A percentile compares a stretch with the other conserved stretches of the same genome.
phyloP scores from a whole-genome alignment of 2,113 vertebrate genomes.

The Alligator sinensis region DNA sequence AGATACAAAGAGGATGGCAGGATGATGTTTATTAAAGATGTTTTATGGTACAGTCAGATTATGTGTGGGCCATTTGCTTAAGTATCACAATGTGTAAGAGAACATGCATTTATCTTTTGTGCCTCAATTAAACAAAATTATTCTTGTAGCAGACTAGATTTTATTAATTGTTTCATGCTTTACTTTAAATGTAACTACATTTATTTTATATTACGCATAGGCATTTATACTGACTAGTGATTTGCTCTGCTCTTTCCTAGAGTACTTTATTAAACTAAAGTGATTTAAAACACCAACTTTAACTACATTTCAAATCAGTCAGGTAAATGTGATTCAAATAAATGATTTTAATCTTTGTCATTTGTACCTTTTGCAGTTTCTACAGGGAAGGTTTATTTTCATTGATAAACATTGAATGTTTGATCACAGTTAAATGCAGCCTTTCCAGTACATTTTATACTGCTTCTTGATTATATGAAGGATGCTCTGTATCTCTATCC shows the following conservation, averaged over 20 bases:
- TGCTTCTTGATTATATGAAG: no score
- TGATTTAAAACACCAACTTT: background rate
- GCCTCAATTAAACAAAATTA: background rate
- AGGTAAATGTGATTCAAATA: background rate
- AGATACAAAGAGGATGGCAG: conserved; percentile 21
- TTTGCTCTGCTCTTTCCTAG: background rate
- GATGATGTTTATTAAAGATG: no score
- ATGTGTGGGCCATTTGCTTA: no score
- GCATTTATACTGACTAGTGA: background rate
- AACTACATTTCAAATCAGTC: background rate
- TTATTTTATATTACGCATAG: background rate
- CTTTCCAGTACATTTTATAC: no score
- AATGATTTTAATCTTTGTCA: background rate
- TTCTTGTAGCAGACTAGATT: background rate
- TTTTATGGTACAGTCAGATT: no score
- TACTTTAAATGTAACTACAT: background rate
- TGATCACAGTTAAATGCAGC: no score
- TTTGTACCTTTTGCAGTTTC: background rate
- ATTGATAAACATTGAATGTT: background rate
- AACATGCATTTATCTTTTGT: background rate
- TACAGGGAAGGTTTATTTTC: background rate
- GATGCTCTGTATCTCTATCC: no score
- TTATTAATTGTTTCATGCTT: background rate
- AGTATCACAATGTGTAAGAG: background rate
- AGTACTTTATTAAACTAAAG: background rate